Evolutionary conservation across 2,888 invertebrate species (phyloP).

Genomic region (Nomada goodeniana): DNA sequence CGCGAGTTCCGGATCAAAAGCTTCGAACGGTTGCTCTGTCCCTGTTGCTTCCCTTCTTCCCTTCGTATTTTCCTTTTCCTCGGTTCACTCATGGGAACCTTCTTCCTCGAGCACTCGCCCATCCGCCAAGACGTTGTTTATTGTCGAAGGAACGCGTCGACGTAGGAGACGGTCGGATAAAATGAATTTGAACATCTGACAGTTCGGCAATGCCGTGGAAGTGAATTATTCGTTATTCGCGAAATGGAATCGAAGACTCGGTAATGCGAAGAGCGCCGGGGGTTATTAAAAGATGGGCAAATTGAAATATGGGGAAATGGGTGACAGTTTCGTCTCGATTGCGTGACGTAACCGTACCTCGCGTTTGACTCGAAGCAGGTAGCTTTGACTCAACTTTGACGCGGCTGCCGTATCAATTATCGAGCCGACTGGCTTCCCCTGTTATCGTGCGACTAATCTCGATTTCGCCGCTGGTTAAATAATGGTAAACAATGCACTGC

Average conservation of each 20-base stretch:
- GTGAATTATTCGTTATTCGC: no score
- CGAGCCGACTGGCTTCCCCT: conserved; percentile 34
- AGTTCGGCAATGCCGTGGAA: no score
- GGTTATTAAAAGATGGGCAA: no score
- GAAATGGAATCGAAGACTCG: no score
- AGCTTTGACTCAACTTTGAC: conserved; percentile 42
- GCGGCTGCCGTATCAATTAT: conserved; percentile 50
- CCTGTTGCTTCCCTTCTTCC: neutral
- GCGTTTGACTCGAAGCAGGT: conserved; percentile 6
- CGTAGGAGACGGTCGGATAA: no score
- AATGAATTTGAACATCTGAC: no score
- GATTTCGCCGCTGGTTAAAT: conserved; percentile 49
- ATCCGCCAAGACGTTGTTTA: neutral
- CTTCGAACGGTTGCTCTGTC: conserved; percentile 6
- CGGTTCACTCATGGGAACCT: neutral
- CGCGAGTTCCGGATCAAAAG: conserved; percentile 43
- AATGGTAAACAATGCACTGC: conserved; percentile 44
- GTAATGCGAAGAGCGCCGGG: no score
- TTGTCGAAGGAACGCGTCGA: no score
- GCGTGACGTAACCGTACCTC: no score
- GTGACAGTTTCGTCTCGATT: no score
- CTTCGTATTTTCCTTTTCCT: neutral
- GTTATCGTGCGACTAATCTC: conserved; percentile 38
- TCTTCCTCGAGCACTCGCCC: neutral
- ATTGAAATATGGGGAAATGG: no score